Evolutionary conservation across 2,797 vertebrate species (phyloP).

Genomic region (Diglossa cyanea): DNA sequence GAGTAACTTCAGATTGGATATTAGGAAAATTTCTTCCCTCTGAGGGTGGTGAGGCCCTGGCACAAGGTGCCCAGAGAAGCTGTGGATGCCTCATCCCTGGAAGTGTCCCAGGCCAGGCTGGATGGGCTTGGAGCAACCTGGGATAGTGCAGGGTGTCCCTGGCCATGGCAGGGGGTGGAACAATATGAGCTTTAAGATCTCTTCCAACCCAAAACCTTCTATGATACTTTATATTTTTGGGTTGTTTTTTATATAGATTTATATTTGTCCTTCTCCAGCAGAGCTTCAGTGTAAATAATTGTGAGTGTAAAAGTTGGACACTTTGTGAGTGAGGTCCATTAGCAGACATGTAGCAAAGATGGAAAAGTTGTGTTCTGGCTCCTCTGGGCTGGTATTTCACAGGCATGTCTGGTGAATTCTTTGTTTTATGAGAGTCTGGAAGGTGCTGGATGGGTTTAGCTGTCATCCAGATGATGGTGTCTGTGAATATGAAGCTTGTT

Average conservation of each 20-base stretch:
- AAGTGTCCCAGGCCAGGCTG: background rate
- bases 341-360: background rate
- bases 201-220: background rate
- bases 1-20: accelerated
- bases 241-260: background rate
- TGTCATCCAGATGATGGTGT: background rate
- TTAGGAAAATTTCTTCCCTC: background rate
- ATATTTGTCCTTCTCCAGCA: background rate
- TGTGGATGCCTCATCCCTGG: background rate
- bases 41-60: background rate
- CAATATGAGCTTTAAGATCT: background rate
- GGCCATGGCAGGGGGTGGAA: background rate
- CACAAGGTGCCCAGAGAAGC: background rate
- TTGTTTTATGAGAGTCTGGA: background rate
- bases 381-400: background rate
- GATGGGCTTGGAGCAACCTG: background rate
- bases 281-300: background rate
- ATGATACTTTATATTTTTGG: background rate
- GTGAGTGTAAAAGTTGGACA: too few species aligned
- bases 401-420: background rate
- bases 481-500: background rate
- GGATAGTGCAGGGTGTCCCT: background rate
- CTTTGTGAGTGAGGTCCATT: background rate
- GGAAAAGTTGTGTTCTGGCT: background rate
- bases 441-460: background rate